Conservation (phyloP, 1,140 invertebrate genomes). For the Hormaphis cornu region DNA sequence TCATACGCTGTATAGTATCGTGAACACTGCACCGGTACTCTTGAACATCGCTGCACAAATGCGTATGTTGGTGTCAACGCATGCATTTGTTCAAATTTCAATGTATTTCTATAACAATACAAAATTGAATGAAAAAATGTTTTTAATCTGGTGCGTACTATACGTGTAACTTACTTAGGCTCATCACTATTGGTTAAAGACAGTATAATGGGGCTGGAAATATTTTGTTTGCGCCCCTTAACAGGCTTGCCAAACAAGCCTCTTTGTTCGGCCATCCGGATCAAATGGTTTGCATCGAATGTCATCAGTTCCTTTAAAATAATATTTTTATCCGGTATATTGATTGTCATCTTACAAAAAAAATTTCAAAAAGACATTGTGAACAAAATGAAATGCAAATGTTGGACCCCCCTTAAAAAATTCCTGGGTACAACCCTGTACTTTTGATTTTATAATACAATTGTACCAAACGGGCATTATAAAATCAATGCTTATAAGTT, state of each 20-base stretch:
- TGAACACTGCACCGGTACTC: neutral
- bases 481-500: no score
- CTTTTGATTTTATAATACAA: no score
- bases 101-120: neutral
- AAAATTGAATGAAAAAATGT: no score
- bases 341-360: no score
- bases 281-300: constrained; percentile 13
- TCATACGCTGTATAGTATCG: neutral
- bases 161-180: no score
- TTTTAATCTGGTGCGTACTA: no score
- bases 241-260: constrained; percentile 13
- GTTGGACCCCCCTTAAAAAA: no score
- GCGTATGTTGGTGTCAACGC: neutral
- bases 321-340: neutral
- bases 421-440: no score
- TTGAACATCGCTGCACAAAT: neutral
- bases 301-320: constrained; percentile 21
- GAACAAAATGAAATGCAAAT: no score
- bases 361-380: no score
- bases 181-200: constrained; percentile 9
- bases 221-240: constrained; percentile 7
- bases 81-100: constrained; percentile 24
- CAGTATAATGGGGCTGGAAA: neutral
- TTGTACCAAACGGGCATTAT: no score
- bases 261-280: constrained; percentile 17